Base-by-base conservation (phyloP, 2,888 invertebrate species). In the Caenorhabditis angaria region DNA sequence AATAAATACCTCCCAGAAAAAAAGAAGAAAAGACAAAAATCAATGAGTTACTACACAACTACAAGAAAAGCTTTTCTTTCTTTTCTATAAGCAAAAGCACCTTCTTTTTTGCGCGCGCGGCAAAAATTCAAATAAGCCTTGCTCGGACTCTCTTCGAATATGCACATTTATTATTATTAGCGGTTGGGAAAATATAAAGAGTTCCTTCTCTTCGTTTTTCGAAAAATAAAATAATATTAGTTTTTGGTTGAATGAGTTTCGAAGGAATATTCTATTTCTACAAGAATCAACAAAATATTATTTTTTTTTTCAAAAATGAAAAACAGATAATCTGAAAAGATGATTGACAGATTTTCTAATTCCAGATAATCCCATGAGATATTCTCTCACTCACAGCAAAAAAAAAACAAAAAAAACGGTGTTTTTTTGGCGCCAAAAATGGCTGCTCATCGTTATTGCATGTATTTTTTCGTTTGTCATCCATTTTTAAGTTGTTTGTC, bases 261-360 rank as follows among this genome's bases (percentile, higher is more conserved):
- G 6, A 41, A 41, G 41, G n/a, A 48, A 48, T 12, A 48, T n/a
- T 14, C 48, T 48, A 48, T 48, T 48, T n/a, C 18, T 48, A 48
- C 14, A n/a, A n/a, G 32, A 8, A 54, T 32, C 10, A 32, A 32
- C 10, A 32, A 10, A 10, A 5, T 32, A 10, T 48, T 4, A 6
- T 48, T 18, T 12, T 48, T 18, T 14, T 77, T 65, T 35, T 53
- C 25, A 56, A 59, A 54, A n/a, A 24, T 22, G 53, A 24, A 25
- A 53, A 12, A 53, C 14, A 5, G 4, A 25, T n/a, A 24, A 22
- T 53, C 14, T 25, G 12, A 20, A 4, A 20, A 53, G 25, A 53
- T n/a, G n/a, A n/a, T n/a, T n/a, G n/a, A n/a, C n/a, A n/a, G n/a
- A n/a, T n/a, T n/a, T n/a, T n/a, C n/a, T n/a, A n/a, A n/a, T n/a